Evolutionary conservation across 2,797 vertebrate species (phyloP).

Genomic region (Lates japonicus): DNA sequence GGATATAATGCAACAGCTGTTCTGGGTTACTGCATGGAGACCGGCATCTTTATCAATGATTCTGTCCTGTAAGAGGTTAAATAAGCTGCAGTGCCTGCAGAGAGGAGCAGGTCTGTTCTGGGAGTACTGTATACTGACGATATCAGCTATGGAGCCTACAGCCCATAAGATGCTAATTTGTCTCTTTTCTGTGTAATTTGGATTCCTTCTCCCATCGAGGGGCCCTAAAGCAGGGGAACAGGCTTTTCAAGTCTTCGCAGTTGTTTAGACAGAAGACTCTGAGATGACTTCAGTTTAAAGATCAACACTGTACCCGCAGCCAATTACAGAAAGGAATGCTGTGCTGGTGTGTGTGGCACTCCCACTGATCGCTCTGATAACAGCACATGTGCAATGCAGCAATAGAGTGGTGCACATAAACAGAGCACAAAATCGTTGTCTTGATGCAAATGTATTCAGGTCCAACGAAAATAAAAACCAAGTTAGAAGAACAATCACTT

Average conservation of each 20-base stretch:
- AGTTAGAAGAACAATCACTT: not conserved
- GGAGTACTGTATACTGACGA: constrained; percentile 3
- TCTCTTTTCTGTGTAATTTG: constrained; percentile 29
- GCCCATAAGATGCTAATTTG: constrained; percentile 44
- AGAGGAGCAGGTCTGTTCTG: not conserved
- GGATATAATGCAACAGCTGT: constrained; percentile 7
- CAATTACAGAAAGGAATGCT: constrained; percentile 67
- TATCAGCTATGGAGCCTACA: constrained; percentile 20
- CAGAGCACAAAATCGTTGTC: constrained; percentile 21
- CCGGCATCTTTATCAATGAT: not conserved
- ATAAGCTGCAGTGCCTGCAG: not conserved
- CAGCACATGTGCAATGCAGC: constrained; percentile 4
- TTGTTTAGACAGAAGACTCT: constrained; percentile 47
- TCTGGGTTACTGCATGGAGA: constrained; percentile 24
- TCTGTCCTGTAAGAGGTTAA: constrained; percentile 2
- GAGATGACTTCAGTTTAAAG: constrained; percentile 56
- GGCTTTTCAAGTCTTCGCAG: constrained; percentile 61
- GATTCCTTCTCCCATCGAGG: constrained; percentile 23
- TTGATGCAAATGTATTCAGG: not conserved
- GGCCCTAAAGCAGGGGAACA: constrained; percentile 41
- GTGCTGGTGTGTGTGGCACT: constrained; percentile 40
- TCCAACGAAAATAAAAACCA: not conserved
- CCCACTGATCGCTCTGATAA: constrained; percentile 67
- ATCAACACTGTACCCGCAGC: constrained; percentile 56
- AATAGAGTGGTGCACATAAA: constrained; percentile 15